A percentile compares a stretch with the other conserved stretches of the same genome.
These are phyloP conservation scores for Pygocentrus nattereri DNA, from an alignment of 2,797 vertebrate genomes.

Conservation along the genomic window DNA sequence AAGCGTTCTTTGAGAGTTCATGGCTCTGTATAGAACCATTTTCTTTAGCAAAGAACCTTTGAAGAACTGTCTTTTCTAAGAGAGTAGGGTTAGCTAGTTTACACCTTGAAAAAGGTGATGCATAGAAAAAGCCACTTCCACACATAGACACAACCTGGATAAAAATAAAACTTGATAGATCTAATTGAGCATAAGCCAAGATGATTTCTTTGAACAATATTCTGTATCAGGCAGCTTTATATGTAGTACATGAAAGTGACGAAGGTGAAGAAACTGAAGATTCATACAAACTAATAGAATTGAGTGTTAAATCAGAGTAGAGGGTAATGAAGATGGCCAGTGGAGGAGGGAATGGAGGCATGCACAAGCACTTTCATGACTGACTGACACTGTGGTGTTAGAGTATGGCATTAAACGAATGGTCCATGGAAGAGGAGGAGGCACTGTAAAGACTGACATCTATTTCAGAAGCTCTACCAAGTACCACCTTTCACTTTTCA, in stretches of 20 bases:
- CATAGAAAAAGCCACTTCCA: neutral
- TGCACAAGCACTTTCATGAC: constrained; percentile 72
- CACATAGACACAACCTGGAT: neutral
- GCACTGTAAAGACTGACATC: constrained; percentile 57
- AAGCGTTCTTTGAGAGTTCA: no score
- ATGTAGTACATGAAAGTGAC: constrained; percentile 22
- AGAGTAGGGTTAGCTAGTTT: neutral
- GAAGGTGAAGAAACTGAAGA: constrained; percentile 18
- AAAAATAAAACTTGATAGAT: constrained; percentile 11
- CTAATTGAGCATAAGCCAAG: constrained; percentile 29
- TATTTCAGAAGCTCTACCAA: constrained; percentile 33
- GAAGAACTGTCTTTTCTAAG: no score
- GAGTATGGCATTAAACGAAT: constrained; percentile 77
- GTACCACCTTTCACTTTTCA: constrained; percentile 14
- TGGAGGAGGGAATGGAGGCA: constrained; percentile 64
- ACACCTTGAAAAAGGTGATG: neutral
- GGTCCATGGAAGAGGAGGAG: constrained; percentile 64
- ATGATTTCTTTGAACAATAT: neutral
- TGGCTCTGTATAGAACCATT: no score
- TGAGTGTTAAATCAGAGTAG: neutral
- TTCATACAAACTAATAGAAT: constrained; percentile 8
- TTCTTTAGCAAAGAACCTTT: no score
- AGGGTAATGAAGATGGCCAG: constrained; percentile 57
- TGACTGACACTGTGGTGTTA: constrained; percentile 77
- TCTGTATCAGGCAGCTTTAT: constrained; percentile 11